A percentile compares a stretch with the other conserved stretches of the same genome.
Evolutionary conservation across 2,797 vertebrate species (phyloP).

Genomic region (Malurus splendens): DNA sequence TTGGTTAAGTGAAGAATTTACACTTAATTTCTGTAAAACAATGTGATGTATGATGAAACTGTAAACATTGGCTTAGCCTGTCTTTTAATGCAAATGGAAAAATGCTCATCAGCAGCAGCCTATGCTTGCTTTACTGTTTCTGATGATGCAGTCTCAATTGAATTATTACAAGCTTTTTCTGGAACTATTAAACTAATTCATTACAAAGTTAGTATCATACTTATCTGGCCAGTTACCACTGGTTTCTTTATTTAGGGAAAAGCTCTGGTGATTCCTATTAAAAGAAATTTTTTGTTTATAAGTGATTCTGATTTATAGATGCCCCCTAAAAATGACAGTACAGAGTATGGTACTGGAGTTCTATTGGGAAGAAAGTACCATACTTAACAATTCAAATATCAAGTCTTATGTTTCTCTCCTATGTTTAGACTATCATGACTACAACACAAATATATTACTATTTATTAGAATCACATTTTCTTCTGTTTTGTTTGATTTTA

Average conservation of each 20-base stretch:
- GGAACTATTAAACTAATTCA: background rate
- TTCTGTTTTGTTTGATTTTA: background rate
- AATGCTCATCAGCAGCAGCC: background rate
- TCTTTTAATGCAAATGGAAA: background rate
- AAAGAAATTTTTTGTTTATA: background rate
- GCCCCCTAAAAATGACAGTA: background rate
- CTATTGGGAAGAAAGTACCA: background rate
- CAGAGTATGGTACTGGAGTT: background rate
- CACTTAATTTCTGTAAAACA: background rate
- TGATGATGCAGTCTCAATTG: background rate
- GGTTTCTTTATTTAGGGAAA: background rate
- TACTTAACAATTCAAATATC: background rate
- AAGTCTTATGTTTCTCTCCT: background rate
- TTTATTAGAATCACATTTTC: background rate
- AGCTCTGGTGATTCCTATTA: background rate
- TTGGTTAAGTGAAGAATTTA: background rate
- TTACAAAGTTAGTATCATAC: background rate
- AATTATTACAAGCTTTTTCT: background rate
- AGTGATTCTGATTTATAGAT: background rate
- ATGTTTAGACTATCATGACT: background rate
- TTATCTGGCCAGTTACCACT: background rate
- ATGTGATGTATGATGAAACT: background rate
- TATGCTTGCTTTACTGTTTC: background rate
- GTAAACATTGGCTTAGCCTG: background rate
- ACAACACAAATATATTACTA: background rate